Percentiles rank a stretch among this genome's conserved stretches.
Evolutionary conservation across 2,113 vertebrate species (phyloP).

Genomic region (Cheirogaleus medius): DNA sequence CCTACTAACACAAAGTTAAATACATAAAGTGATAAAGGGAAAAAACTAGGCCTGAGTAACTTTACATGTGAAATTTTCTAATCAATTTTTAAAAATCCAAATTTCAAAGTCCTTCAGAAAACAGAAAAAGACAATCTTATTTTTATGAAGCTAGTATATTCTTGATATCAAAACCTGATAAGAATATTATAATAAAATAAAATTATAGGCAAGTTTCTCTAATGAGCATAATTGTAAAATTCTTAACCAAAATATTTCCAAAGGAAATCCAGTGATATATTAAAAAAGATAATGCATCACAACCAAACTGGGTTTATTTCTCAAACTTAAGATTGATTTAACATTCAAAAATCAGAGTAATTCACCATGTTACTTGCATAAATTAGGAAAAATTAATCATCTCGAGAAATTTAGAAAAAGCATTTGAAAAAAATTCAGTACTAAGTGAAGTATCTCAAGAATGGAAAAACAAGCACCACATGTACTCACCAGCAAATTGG

Average conservation of each 20-base stretch:
- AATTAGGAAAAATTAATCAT: not conserved
- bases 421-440: not conserved
- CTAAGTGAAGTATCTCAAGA: no score
- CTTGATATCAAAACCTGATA: constrained; percentile 16
- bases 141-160: constrained; percentile 4
- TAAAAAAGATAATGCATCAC: not conserved
- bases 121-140: not conserved
- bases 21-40: not conserved
- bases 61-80: not conserved
- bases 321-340: not conserved
- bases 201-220: not conserved
- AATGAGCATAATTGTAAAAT: not conserved
- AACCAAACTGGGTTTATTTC: not conserved
- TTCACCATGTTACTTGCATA: not conserved
- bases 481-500: no score
- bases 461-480: no score
- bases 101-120: not conserved
- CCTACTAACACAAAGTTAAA: not conserved
- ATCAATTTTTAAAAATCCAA: not conserved
- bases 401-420: not conserved
- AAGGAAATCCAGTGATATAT: not conserved
- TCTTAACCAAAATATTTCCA: constrained; percentile 25
- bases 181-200: not conserved
- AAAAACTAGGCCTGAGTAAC: not conserved
- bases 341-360: not conserved